A percentile compares a stretch with the other conserved stretches of the same genome.
phyloP scores from a whole-genome alignment of 2,888 invertebrate genomes.

The Acanthopleura granulata region DNA sequence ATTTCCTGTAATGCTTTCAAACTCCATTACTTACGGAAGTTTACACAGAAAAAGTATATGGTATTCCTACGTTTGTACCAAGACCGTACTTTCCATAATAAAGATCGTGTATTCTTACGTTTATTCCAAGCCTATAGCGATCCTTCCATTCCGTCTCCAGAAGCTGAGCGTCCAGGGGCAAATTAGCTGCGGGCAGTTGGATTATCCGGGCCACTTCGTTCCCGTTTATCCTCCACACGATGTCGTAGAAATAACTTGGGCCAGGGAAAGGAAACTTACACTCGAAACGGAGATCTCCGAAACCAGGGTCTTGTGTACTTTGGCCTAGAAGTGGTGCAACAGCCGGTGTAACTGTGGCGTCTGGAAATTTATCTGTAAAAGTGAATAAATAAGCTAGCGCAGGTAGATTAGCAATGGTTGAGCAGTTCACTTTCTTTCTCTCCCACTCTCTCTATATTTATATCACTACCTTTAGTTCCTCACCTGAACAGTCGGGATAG shows the following conservation, averaged over 20 bases:
- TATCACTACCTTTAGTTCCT: neutral
- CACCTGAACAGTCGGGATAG: neutral
- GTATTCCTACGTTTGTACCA: too few species aligned
- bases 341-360: neutral
- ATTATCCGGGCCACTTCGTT: neutral
- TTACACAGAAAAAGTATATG: too few species aligned
- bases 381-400: neutral
- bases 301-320: neutral
- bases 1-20: too few species aligned
- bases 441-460: too few species aligned
- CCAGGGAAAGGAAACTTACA: neutral
- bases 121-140: neutral
- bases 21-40: too few species aligned
- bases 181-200: neutral
- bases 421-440: too few species aligned
- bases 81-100: too few species aligned
- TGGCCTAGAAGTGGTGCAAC: neutral
- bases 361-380: neutral
- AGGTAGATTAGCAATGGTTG: too few species aligned
- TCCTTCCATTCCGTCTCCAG: neutral
- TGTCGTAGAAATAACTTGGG: constrained; percentile 7
- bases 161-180: neutral
- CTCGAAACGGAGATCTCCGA: neutral
- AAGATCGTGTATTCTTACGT: neutral
- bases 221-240: neutral